Evolutionary conservation across 2,113 vertebrate genomes (phyloP).

Genomic region (Sinocyclocheilus grahami): DNA sequence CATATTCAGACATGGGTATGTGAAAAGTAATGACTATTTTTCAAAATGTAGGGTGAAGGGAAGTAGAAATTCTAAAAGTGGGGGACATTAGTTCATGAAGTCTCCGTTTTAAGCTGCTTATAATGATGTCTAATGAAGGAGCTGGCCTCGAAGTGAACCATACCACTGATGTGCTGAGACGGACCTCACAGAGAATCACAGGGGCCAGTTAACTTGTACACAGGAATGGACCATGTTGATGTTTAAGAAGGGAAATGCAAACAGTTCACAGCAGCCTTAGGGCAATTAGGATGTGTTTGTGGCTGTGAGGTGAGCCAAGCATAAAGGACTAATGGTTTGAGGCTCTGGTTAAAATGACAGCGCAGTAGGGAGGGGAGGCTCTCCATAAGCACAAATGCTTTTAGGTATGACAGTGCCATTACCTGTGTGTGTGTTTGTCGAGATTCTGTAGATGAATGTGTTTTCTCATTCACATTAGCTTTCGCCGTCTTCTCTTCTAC

Average conservation of each 20-base stretch:
- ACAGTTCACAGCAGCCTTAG: constrained; percentile 54
- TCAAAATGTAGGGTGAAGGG: not conserved
- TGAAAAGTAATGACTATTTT: constrained; percentile 9
- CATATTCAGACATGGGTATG: not conserved
- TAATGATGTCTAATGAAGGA: not conserved
- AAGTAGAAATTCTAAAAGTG: not conserved
- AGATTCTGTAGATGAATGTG: constrained; percentile 57
- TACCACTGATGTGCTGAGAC: not conserved
- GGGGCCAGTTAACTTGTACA: constrained; percentile 37
- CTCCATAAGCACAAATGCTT: constrained; percentile 39
- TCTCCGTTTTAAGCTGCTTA: constrained; percentile 16
- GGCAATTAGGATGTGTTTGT: constrained; percentile 54
- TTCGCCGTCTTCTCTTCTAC: constrained; percentile 54
- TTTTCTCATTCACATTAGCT: constrained; percentile 61
- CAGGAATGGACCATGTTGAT: constrained; percentile 39
- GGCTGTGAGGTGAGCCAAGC: constrained; percentile 54
- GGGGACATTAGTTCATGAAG: not conserved
- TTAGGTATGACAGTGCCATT: constrained; percentile 45
- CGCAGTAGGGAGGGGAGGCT: constrained; percentile 53
- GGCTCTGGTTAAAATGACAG: constrained; percentile 59
- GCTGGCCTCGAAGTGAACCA: constrained; percentile 16
- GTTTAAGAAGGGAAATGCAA: constrained; percentile 48
- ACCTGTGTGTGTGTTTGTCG: constrained; percentile 30
- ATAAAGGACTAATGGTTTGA: constrained; percentile 54
- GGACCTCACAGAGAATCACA: constrained; percentile 23